Evolutionary conservation across 2,888 invertebrate genomes (phyloP).

Genomic region (Leistus spinibarbis): DNA sequence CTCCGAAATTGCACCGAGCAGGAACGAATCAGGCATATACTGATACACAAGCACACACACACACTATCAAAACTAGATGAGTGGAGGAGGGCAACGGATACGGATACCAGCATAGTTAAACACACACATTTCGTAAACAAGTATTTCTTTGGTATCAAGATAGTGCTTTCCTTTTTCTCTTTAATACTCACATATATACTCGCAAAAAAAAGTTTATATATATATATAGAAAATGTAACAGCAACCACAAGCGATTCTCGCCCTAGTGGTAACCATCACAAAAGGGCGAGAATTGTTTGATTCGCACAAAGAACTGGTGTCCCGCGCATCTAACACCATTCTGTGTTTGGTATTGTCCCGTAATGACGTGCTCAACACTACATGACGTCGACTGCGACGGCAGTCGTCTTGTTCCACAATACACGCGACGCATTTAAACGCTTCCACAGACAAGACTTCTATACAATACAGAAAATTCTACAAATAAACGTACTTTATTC

Average conservation of each 20-base stretch:
- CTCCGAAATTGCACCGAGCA: slow-evolving; percentile 21
- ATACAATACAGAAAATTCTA: neutral
- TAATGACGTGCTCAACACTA: neutral
- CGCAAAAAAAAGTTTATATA: too few species aligned
- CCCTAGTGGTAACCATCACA: neutral
- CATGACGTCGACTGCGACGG: neutral
- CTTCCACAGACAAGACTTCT: neutral
- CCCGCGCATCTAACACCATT: slow-evolving; percentile 28
- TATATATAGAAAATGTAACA: neutral
- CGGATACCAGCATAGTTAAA: neutral
- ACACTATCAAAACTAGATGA: neutral
- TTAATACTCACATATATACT: too few species aligned
- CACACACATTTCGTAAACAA: neutral
- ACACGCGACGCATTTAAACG: neutral
- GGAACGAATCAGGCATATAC: neutral
- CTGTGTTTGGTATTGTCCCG: slow-evolving; percentile 30
- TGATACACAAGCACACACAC: neutral
- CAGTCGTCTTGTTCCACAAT: neutral
- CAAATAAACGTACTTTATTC: too few species aligned
- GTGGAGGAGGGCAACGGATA: neutral
- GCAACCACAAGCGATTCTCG: neutral
- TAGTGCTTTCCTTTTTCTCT: neutral
- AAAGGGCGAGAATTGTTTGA: neutral
- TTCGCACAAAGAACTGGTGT: slow-evolving; percentile 7
- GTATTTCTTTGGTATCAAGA: neutral